phyloP scores from a whole-genome alignment of 2,113 vertebrate species.

The Rattus norvegicus region DNA sequence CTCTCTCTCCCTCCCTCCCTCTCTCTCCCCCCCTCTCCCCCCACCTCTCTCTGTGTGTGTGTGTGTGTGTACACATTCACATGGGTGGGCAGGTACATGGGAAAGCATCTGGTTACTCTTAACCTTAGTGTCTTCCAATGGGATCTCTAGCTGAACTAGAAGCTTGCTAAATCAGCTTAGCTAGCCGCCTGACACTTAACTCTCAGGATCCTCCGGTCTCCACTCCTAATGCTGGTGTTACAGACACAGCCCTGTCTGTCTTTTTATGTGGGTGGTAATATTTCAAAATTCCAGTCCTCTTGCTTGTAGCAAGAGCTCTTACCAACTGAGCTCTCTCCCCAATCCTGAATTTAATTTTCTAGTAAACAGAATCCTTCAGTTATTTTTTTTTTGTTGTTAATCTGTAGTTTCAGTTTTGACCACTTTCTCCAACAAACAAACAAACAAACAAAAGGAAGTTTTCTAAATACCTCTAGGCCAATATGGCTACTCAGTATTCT shows the following conservation, averaged over 20 bases:
- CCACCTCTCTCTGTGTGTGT: not conserved
- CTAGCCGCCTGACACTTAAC: not conserved
- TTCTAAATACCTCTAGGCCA: not conserved
- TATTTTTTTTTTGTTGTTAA: not conserved
- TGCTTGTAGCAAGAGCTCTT: not conserved
- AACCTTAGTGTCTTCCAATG: not conserved
- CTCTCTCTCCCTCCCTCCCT: too few relatives aligned
- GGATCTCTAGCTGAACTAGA: not conserved
- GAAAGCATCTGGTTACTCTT: not conserved
- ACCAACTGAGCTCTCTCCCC: not conserved
- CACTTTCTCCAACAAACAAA: conserved; percentile 13
- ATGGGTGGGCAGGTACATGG: not conserved
- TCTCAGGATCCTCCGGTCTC: not conserved
- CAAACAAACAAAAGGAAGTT: too few relatives aligned
- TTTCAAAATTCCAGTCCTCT: not conserved
- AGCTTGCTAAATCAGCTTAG: not conserved
- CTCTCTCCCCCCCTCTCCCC: too few relatives aligned
- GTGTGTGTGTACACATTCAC: not conserved
- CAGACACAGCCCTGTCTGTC: not conserved
- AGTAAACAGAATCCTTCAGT: not conserved
- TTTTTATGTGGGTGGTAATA: too few relatives aligned
- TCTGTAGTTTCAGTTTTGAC: conserved; percentile 35
- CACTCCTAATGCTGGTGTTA: not conserved
- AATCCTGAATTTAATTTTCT: not conserved
- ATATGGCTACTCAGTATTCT: not conserved